These are phyloP conservation scores for Andrena praecox DNA, from an alignment of 2,888 invertebrate genomes.

Conservation along the genomic window DNA sequence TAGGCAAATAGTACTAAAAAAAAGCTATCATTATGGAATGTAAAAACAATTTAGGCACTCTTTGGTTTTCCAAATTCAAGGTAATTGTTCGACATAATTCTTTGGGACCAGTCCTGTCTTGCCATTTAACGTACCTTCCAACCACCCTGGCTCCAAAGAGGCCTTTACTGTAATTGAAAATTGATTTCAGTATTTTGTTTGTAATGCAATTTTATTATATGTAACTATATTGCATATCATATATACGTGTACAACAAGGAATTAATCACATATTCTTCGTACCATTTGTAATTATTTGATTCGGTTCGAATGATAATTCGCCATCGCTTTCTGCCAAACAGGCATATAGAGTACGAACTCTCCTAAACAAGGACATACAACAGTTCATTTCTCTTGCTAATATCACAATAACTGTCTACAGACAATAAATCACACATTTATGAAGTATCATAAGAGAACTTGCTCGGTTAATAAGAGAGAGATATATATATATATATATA, in stretches of 20 bases:
- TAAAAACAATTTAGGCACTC: slow-evolving; percentile 75
- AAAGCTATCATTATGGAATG: slow-evolving; percentile 70
- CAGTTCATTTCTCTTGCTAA: not conserved
- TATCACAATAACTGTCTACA: not conserved
- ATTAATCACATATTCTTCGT: slow-evolving; percentile 75
- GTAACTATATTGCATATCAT: not conserved
- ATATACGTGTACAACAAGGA: not conserved
- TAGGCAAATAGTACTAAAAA: slow-evolving; percentile 51
- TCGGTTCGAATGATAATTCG: slow-evolving; percentile 98
- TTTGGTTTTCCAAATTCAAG: slow-evolving; percentile 85
- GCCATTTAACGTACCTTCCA: slow-evolving; percentile 97
- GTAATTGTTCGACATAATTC: slow-evolving; percentile 97
- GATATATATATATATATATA: slow-evolving; percentile 9
- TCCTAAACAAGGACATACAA: slow-evolving; percentile 85
- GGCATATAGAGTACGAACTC: slow-evolving; percentile 97
- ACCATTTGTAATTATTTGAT: slow-evolving; percentile 99
- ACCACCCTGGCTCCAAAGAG: slow-evolving; percentile 98
- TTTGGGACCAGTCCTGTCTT: slow-evolving; percentile 97
- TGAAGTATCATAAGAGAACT: not conserved
- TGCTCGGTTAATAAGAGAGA: slow-evolving; percentile 23
- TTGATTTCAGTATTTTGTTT: slow-evolving; percentile 1
- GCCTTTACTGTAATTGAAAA: slow-evolving; percentile 89
- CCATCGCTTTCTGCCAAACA: slow-evolving; percentile 98
- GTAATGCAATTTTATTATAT: slow-evolving; percentile 4
- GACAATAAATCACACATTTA: not conserved